Conservation (phyloP, 2,888 invertebrate genomes). For the Linnaemya tessellans region DNA sequence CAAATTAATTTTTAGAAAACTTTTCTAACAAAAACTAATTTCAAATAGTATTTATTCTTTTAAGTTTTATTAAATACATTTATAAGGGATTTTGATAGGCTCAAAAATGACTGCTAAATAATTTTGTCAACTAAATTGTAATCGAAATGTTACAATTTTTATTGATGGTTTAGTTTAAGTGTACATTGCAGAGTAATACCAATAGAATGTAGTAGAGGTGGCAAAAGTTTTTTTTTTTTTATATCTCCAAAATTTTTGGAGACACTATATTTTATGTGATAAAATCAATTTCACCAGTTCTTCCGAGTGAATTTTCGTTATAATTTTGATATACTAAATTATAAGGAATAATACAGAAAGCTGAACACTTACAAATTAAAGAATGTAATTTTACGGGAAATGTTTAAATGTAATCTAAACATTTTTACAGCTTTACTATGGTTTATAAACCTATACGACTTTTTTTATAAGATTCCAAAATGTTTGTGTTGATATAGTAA, state of each 20-base stretch:
- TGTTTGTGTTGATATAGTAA: constrained; percentile 59
- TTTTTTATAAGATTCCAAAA: constrained; percentile 51
- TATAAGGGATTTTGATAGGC: constrained; percentile 19
- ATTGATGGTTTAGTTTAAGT: constrained; percentile 16
- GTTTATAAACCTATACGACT: constrained; percentile 40
- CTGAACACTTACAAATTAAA: constrained; percentile 64
- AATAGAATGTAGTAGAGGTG: constrained; percentile 29
- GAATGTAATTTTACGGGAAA: constrained; percentile 58
- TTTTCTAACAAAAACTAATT: constrained; percentile 47
- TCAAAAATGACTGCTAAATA: constrained; percentile 44
- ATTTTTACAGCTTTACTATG: constrained; percentile 57
- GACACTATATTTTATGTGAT: constrained; percentile 26
- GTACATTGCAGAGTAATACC: constrained; percentile 12
- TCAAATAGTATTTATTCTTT: constrained; percentile 15
- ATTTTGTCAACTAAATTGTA: constrained; percentile 21
- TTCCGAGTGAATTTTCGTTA: constrained; percentile 51
- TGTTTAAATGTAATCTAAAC: constrained; percentile 67
- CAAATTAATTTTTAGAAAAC: constrained; percentile 18
- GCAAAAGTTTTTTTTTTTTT: background rate
- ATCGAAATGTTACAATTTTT: constrained; percentile 7
- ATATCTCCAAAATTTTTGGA: constrained; percentile 10
- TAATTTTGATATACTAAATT: constrained; percentile 54
- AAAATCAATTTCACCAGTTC: constrained; percentile 45
- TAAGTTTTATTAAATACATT: constrained; percentile 56
- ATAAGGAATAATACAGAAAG: constrained; percentile 47